Evolutionary conservation across 2,888 invertebrate species (phyloP).

Genomic region (Mythimna ferrago): DNA sequence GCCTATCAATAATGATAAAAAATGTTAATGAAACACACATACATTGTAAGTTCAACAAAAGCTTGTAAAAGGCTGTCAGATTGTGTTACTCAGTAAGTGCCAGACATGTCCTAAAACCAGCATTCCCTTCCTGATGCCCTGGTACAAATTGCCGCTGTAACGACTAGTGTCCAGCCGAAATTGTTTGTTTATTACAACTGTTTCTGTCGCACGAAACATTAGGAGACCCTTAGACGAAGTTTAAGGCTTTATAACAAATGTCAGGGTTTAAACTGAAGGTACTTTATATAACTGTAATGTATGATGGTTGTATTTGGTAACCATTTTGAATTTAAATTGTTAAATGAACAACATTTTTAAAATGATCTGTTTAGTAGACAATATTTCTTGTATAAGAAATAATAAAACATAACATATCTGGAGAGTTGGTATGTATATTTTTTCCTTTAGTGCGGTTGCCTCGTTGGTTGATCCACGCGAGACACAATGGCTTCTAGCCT

Average conservation of each 20-base stretch:
- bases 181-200: constrained; percentile 41
- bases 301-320: background rate
- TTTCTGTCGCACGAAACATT: constrained; percentile 18
- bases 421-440: no score
- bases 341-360: background rate
- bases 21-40: no score
- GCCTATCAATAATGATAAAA: no score
- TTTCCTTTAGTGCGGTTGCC: no score
- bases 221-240: constrained; percentile 13
- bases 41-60: no score
- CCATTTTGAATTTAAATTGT: background rate
- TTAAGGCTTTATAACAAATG: constrained; percentile 26
- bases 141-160: constrained; percentile 47
- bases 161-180: constrained; percentile 34
- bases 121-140: constrained; percentile 23
- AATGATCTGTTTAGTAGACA: no score
- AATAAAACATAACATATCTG: no score
- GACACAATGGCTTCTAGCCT: no score
- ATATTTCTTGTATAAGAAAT: no score
- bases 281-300: background rate
- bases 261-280: background rate
- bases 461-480: no score
- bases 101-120: constrained; percentile 14
- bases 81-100: background rate
- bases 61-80: background rate